Conservation (phyloP, 1,140 invertebrate genomes). For the Apis laboriosa region DNA sequence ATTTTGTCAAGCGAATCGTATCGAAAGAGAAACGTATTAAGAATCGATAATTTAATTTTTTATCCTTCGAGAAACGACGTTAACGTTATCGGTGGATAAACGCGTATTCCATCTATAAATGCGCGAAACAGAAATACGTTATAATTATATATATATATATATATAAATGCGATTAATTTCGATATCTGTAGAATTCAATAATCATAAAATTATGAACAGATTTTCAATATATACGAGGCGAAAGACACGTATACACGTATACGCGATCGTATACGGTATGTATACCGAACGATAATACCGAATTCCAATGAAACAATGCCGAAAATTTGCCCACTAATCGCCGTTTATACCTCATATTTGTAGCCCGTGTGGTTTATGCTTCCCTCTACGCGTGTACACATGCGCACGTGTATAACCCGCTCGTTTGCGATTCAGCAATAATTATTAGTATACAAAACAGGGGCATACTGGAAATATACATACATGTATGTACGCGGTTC, state of each 20-base stretch:
- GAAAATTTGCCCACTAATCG: conserved; percentile 58
- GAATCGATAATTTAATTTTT: too few relatives aligned
- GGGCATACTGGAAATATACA: not conserved
- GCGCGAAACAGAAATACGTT: not conserved
- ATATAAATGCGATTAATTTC: not conserved
- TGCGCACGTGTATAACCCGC: not conserved
- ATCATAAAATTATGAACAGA: conserved; percentile 1
- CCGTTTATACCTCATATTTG: conserved; percentile 53
- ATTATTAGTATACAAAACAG: not conserved
- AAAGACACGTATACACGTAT: not conserved
- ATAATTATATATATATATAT: not conserved
- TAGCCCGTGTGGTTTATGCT: not conserved
- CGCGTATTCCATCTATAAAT: too few relatives aligned
- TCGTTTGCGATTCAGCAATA: not conserved
- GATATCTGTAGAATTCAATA: not conserved
- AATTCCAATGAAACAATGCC: conserved; percentile 27
- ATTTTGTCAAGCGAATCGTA: too few relatives aligned
- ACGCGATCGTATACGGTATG: not conserved
- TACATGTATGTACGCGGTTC: not conserved
- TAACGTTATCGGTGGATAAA: not conserved
- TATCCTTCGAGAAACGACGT: not conserved
- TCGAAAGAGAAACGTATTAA: too few relatives aligned
- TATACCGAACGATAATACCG: not conserved
- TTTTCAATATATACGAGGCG: not conserved
- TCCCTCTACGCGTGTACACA: not conserved